Conservation (phyloP, 2,888 invertebrate genomes). For the Automeris io region DNA sequence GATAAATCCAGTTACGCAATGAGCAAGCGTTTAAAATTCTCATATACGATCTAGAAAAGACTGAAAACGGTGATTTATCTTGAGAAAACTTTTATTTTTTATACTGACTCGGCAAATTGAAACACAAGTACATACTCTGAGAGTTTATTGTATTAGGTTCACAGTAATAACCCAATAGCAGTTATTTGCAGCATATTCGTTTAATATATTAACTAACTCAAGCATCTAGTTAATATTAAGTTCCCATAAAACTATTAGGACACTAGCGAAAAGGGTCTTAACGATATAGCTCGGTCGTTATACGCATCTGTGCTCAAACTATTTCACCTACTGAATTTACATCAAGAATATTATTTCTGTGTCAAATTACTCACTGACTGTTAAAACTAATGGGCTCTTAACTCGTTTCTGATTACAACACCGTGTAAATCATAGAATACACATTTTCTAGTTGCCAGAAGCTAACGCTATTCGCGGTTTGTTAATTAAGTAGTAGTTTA, state of each 20-base stretch:
- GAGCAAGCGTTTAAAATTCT: not conserved
- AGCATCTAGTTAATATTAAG: not conserved
- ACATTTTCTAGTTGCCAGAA: no score
- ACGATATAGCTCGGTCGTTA: slow-evolving; percentile 3
- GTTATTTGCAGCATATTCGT: not conserved
- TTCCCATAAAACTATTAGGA: not conserved
- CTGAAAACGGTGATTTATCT: no score
- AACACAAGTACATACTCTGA: no score
- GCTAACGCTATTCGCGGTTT: no score
- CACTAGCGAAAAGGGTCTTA: slow-evolving; percentile 1
- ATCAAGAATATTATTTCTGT: not conserved
- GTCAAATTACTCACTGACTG: not conserved
- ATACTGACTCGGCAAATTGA: no score
- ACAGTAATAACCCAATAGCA: no score
- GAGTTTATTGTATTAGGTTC: no score
- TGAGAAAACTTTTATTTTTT: no score
- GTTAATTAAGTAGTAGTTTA: no score
- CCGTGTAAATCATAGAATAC: no score
- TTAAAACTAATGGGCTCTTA: not conserved
- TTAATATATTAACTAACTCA: not conserved
- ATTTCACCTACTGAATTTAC: slow-evolving; percentile 3
- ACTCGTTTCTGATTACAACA: no score
- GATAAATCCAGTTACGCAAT: not conserved
- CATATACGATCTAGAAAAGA: no score
- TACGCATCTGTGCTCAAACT: slow-evolving; percentile 6